Conservation (phyloP, 2,888 invertebrate genomes). For the Hetaerina titia region DNA sequence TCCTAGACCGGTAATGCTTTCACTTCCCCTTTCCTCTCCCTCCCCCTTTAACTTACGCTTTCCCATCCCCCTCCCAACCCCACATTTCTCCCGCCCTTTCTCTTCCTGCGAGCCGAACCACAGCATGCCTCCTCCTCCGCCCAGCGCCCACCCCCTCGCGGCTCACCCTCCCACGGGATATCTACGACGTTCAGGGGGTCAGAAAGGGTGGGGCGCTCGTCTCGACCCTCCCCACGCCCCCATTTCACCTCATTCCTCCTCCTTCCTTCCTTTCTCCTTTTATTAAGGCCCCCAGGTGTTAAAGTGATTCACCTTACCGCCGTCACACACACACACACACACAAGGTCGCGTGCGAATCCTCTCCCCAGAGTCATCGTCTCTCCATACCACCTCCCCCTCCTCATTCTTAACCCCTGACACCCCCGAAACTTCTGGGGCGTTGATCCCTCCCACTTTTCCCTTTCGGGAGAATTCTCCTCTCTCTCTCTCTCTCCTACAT, state of each 20-base stretch:
- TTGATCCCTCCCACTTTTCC: not conserved
- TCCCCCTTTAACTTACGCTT: not conserved
- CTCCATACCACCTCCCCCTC: not conserved
- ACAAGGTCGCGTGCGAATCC: conserved; percentile 3
- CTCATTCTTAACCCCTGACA: not conserved
- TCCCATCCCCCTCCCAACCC: not conserved
- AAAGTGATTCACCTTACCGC: not conserved
- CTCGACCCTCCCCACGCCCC: not conserved
- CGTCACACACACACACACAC: not conserved
- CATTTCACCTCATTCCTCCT: not conserved
- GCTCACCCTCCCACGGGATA: not conserved
- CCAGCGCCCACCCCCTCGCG: too few relatives aligned
- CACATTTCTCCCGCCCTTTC: not conserved
- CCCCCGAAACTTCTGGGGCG: not conserved
- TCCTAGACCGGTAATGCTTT: conserved; percentile 14
- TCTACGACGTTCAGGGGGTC: not conserved
- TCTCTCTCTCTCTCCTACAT: not conserved
- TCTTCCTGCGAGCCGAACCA: not conserved
- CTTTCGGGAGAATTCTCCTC: not conserved
- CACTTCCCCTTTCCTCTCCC: not conserved
- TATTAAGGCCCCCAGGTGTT: conserved; percentile 3
- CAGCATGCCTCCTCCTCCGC: not conserved
- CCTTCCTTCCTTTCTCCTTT: not conserved
- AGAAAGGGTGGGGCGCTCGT: not conserved
- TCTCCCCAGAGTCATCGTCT: not conserved